Base-by-base conservation (phyloP, 1,140 invertebrate species). In the Drosophila mauritiana region DNA sequence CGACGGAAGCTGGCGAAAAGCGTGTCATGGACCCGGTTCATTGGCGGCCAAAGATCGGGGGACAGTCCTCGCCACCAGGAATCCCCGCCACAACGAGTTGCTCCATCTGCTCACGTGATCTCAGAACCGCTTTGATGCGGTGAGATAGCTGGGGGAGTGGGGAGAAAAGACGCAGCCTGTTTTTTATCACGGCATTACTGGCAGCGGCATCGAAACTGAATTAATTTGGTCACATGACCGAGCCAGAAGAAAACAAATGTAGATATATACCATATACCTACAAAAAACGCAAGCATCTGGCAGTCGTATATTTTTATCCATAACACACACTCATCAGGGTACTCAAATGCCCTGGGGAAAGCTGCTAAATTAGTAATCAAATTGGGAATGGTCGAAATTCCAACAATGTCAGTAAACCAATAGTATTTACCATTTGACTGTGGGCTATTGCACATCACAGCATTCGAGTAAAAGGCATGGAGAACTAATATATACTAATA, bases 181-280 rank as follows among this genome's bases (percentile, higher is more conserved):
- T 69, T 65, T 56, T 76, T 74, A 70, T 78, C 56, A 57, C 72
- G 53, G 61, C 72, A 65, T 58, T 57, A 75, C 57, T 48, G 59
- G 61, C 73, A 75, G 72, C 48, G 53, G 51, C 70, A 78, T 36
- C 43, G 59, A 59, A 57, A 68, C 83, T 79, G 70, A 69, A 65
- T 86, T 86, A 64, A 86, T 74, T 82, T 62, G 75, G 72, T 86
- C 83, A 86, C 83, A 86, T 86, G 83, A 89, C 80, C 69, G 65
- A 56, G 73, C 51, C 40, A 69, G 61, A 36, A 77, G 58, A 61
- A 57, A 78, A 73, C 40, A 69, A 62, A 68, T 40, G 56, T 46
- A 42, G 39, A 73, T 55, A 72, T 54, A 73, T 40, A 37, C n/a
- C 20, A 20, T 20, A 20, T 20, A 20, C 20, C 20, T 20, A 40